Base-by-base conservation (phyloP, 35 echinoderm and acorn worm species). In the Stichopus chloronotus region DNA sequence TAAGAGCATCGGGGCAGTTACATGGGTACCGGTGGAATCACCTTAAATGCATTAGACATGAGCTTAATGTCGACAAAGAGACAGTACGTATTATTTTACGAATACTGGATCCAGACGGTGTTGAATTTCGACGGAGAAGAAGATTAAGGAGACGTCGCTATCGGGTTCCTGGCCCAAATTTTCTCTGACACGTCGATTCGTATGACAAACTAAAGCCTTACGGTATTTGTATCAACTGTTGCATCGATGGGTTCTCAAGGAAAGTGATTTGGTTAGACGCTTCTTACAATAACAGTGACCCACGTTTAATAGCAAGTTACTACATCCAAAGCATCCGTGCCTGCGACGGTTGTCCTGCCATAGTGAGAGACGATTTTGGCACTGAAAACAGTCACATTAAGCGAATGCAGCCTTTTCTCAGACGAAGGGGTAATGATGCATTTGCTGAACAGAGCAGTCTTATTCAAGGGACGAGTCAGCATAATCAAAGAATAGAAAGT, bases 171-270 rank as follows among this genome's bases (percentile, higher is more conserved):
- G 95, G 95, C 54, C 86, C 92, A 72, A 93, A 96, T 86, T 89
- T 83, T 81, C 52, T 90, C 2, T 96, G 95, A 92, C 95, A 96
- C 57, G 4, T 93, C 54, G 92, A 96, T 86, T 89, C 86, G 5
- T 94, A 96, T 60, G 92, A 96, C 55, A 94, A 96, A 91, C 72
- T 96, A 43, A 96, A 93, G 55, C 95, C 92, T 10, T 96, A 83
- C 60, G 95, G 95, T 3, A 91, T 96, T 11, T 88, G 76, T 20
- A 91, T 96, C n/a, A 96, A 91, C 78, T 87, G 95, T 59, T 88
- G 76, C 72, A 93, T 93, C 91, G 95, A 93, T 84, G 92, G 85
- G 14, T 93, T 88, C 90, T 93, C 94, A 7, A 63, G 91, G 78
- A 85, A 92, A 71, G 88, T 95, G 22, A 79, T 94, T 60, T 95